Evolutionary conservation across 2,113 vertebrate genomes (phyloP).

Genomic region (Glaucomys volans): DNA sequence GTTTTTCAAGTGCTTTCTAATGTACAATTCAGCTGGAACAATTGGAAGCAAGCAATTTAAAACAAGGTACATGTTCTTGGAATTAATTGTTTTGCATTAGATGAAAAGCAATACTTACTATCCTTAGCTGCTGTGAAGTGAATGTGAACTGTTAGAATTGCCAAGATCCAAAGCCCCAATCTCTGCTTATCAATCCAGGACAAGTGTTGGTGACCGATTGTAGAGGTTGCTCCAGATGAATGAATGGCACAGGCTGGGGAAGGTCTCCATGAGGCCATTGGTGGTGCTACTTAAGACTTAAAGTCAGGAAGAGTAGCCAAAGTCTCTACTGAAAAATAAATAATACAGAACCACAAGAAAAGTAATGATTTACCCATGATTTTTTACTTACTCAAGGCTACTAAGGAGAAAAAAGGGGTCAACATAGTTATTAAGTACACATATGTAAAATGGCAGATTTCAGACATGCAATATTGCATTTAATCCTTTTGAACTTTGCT

Average conservation of each 20-base stretch:
- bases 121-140: neutral
- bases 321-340: neutral
- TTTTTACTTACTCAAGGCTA: neutral
- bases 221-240: neutral
- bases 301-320: neutral
- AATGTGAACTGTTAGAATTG: neutral
- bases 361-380: neutral
- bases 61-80: neutral
- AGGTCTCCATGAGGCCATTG: no score
- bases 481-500: neutral
- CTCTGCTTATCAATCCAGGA: neutral
- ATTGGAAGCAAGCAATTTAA: neutral
- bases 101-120: slow-evolving; percentile 65
- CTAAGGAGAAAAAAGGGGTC: neutral
- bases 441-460: neutral
- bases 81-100: neutral
- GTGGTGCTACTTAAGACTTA: neutral
- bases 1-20: neutral
- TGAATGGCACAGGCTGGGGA: fast-evolving
- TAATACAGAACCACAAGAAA: neutral
- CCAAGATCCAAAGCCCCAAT: slow-evolving; percentile 12
- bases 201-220: neutral
- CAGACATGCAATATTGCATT: no score
- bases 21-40: neutral
- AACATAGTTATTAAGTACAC: neutral